Percentiles rank a stretch among this genome's conserved stretches.
These are phyloP conservation scores for Pammene aurita DNA, from an alignment of 2,888 invertebrate genomes.

Conservation along the genomic window DNA sequence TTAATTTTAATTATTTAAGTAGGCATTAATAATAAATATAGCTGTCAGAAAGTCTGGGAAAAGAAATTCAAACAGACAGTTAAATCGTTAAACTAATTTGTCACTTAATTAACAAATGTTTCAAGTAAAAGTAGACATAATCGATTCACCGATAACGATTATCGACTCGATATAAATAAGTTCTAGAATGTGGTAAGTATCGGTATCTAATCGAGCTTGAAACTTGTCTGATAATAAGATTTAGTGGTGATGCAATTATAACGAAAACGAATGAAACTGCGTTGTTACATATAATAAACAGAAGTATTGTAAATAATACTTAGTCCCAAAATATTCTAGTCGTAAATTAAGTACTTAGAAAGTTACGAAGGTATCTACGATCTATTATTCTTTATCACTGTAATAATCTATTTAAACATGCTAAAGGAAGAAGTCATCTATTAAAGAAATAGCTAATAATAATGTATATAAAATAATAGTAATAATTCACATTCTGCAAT, in stretches of 20 bases:
- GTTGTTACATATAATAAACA: background rate
- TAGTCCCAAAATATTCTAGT: background rate
- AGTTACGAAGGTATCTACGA: no score
- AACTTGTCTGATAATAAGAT: constrained; percentile 29
- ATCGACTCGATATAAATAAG: constrained; percentile 31
- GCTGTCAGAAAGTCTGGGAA: background rate
- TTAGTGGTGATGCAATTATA: constrained; percentile 20
- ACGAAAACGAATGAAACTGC: background rate
- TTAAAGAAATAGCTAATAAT: no score
- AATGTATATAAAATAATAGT: no score
- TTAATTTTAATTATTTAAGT: no score
- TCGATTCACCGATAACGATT: constrained; percentile 29
- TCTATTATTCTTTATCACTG: no score
- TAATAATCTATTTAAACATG: no score
- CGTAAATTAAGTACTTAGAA: background rate
- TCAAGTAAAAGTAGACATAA: constrained; percentile 22
- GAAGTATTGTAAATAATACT: background rate
- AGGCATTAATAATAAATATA: no score
- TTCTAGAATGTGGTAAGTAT: constrained; percentile 35
- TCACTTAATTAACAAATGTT: constrained; percentile 13
- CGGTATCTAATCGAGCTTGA: constrained; percentile 30
- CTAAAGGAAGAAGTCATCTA: no score
- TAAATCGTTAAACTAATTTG: constrained; percentile 24
- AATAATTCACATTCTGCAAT: no score
- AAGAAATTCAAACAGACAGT: background rate